phyloP scores from a whole-genome alignment of 2,113 vertebrate genomes.

The Mixornis gularis region DNA sequence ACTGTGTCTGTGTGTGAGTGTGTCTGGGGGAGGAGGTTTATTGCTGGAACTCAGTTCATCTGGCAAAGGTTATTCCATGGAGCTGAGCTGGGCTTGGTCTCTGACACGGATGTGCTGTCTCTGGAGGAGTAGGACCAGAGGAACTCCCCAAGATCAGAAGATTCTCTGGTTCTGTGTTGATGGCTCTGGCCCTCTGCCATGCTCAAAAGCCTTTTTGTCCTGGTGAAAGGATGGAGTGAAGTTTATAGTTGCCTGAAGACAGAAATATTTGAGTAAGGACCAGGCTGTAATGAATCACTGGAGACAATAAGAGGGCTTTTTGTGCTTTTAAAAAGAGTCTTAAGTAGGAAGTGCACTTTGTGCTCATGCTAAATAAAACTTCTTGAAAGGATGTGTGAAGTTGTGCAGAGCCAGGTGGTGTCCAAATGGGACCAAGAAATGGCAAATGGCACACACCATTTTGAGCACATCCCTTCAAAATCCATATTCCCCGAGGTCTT shows the following conservation, averaged over 20 bases:
- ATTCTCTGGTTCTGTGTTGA: neutral
- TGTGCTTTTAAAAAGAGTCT: constrained; percentile 39
- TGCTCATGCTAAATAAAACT: constrained; percentile 56
- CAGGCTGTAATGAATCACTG: neutral
- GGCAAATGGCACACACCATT: neutral
- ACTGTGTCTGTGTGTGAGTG: neutral
- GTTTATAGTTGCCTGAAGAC: neutral
- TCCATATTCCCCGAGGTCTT: neutral
- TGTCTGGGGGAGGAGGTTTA: neutral
- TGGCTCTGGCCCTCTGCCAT: neutral
- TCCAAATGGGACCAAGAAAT: constrained; percentile 30
- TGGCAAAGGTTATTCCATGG: neutral
- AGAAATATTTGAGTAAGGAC: neutral
- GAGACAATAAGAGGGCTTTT: constrained; percentile 14
- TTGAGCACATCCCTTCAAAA: constrained; percentile 14
- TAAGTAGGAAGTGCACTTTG: constrained; percentile 54
- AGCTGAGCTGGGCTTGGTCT: neutral
- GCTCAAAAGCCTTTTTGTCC: neutral
- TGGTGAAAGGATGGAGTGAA: neutral
- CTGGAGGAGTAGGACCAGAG: neutral
- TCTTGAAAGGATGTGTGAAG: constrained; percentile 51
- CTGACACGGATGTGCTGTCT: neutral
- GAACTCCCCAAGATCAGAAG: neutral
- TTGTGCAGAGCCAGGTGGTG: constrained; percentile 38
- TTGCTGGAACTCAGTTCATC: neutral